Conservation (phyloP, 2,797 vertebrate genomes). For the Carapus acus region DNA sequence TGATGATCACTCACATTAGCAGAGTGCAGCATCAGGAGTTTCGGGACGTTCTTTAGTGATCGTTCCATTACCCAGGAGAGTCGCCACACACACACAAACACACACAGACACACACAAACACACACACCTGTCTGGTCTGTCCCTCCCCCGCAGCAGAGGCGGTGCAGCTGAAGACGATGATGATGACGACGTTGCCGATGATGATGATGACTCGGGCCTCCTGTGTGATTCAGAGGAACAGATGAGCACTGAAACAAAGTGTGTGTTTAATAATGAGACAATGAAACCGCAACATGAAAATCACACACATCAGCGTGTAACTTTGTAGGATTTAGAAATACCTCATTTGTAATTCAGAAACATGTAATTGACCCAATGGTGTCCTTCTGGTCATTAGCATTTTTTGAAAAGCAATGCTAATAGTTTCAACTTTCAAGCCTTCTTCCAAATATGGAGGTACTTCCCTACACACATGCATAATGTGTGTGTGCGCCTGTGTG, state of each 20-base stretch:
- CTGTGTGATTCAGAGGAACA: slow-evolving; percentile 4
- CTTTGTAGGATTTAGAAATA: too few species aligned
- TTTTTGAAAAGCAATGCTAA: too few species aligned
- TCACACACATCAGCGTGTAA: background rate
- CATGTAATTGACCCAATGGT: too few species aligned
- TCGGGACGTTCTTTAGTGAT: slow-evolving; percentile 12
- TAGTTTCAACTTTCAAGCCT: too few species aligned
- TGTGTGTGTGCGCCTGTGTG: background rate
- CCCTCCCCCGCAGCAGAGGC: slow-evolving; percentile 25
- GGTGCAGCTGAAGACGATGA: slow-evolving; percentile 21
- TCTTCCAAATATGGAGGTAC: too few species aligned
- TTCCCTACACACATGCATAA: too few species aligned
- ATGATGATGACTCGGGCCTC: background rate
- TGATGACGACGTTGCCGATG: slow-evolving; percentile 10
- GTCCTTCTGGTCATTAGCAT: too few species aligned
- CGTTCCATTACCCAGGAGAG: slow-evolving; percentile 29
- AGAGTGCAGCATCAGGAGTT: slow-evolving; percentile 64
- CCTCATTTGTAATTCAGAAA: too few species aligned
- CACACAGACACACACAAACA: slow-evolving; percentile 41
- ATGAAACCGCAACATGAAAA: too few species aligned
- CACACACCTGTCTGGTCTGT: slow-evolving; percentile 54
- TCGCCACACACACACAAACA: slow-evolving; percentile 32
- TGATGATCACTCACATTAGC: slow-evolving; percentile 61
- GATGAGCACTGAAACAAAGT: too few species aligned
- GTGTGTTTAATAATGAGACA: too few species aligned